Conservation (phyloP, 1,140 invertebrate genomes). For the Rhyacophila brunnea region DNA sequence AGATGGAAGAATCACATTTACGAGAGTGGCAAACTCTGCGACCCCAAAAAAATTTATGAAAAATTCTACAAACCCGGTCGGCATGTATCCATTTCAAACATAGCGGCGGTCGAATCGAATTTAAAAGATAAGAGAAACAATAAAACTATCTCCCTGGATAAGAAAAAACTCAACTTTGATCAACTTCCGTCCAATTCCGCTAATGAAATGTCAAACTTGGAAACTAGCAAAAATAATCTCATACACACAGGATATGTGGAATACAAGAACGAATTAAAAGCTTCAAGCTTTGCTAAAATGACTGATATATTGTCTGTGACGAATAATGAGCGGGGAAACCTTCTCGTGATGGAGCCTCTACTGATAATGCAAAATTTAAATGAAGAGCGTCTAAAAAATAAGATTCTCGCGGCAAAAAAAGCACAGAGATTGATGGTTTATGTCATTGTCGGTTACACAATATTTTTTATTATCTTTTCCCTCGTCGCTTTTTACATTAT, state of each 20-base stretch:
- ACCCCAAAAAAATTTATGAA: slow-evolving; percentile 31
- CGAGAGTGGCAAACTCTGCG: slow-evolving; percentile 24
- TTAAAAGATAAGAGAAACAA: slow-evolving; percentile 27
- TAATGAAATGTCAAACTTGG: slow-evolving; percentile 7
- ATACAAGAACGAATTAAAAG: slow-evolving; percentile 8
- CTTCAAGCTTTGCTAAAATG: slow-evolving; percentile 9
- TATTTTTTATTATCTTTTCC: slow-evolving; percentile 27
- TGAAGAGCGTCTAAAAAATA: slow-evolving; percentile 31
- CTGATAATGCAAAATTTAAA: slow-evolving; percentile 31
- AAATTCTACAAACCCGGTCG: slow-evolving; percentile 29
- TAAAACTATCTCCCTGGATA: slow-evolving; percentile 17
- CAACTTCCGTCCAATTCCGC: background rate
- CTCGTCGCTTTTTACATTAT: slow-evolving; percentile 30
- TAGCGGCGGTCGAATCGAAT: slow-evolving; percentile 21
- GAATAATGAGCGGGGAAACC: slow-evolving; percentile 18
- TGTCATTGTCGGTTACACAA: slow-evolving; percentile 28
- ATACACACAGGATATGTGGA: slow-evolving; percentile 1
- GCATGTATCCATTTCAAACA: slow-evolving; percentile 24
- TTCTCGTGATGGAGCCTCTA: slow-evolving; percentile 33
- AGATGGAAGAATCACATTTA: slow-evolving; percentile 34
- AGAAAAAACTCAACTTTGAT: slow-evolving; percentile 27
- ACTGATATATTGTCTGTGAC: slow-evolving; percentile 19
- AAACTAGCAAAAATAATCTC: slow-evolving; percentile 20
- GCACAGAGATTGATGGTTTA: slow-evolving; percentile 27
- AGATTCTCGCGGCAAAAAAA: slow-evolving; percentile 24